phyloP scores from a whole-genome alignment of 2,113 vertebrate genomes.

The Rhineura floridana region DNA sequence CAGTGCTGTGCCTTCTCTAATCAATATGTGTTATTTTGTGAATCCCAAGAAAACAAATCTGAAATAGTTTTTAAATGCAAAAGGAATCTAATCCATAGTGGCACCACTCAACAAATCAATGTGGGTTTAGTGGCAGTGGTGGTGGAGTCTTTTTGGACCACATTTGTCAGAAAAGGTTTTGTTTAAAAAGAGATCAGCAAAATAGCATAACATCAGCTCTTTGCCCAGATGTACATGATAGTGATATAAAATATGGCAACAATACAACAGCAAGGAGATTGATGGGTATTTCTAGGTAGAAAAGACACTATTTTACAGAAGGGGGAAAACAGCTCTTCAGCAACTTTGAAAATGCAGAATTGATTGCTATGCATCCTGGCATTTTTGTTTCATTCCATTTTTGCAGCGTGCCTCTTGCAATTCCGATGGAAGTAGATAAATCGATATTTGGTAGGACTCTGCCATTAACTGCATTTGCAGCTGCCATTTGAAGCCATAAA shows the following conservation, averaged over 20 bases:
- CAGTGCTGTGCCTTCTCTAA: background rate
- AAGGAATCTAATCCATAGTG: background rate
- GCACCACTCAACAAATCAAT: background rate
- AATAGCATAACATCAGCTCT: conserved; percentile 47
- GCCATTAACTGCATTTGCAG: conserved; percentile 45
- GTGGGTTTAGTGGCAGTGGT: background rate
- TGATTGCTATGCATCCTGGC: conserved; percentile 33
- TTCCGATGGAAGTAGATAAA: conserved; percentile 52
- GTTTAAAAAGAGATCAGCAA: conserved; percentile 46
- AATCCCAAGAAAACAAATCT: background rate
- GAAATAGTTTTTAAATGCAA: conserved; percentile 5
- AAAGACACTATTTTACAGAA: conserved; percentile 48
- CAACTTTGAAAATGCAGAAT: conserved; percentile 35
- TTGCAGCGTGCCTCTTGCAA: conserved; percentile 47
- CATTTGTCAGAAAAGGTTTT: conserved; percentile 35
- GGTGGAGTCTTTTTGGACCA: background rate
- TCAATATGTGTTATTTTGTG: background rate
- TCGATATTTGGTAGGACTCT: conserved; percentile 48
- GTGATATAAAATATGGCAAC: conserved; percentile 52
- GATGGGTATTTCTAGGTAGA: conserved; percentile 29
- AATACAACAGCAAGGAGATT: conserved; percentile 51
- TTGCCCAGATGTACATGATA: conserved; percentile 37
- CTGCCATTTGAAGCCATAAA: conserved; percentile 47
- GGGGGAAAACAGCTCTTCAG: conserved; percentile 42
- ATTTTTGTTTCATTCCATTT: conserved; percentile 60